Evolutionary conservation across 1,140 invertebrate genomes (phyloP).

Genomic region (Brachionus koreanus): DNA sequence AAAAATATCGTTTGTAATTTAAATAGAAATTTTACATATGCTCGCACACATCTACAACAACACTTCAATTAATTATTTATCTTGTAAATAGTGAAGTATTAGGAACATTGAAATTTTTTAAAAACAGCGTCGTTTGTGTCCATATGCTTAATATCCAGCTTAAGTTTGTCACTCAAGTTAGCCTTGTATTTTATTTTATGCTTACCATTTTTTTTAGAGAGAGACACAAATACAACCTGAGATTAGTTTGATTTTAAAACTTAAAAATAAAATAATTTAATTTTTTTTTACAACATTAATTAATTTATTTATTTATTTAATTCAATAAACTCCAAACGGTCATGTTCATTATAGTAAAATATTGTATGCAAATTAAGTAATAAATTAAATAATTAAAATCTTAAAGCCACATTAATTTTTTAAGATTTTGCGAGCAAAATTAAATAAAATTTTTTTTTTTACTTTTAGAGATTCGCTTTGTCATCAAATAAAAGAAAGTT

Average conservation of each 20-base stretch:
- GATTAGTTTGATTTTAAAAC: no score
- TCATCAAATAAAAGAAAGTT: no score
- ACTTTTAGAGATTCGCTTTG: no score
- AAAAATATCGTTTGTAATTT: background rate
- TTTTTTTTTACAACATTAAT: no score
- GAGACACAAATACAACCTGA: background rate
- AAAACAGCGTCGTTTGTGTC: background rate
- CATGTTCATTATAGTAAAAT: no score
- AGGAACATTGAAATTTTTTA: background rate
- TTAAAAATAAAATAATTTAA: no score
- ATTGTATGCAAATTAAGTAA: no score
- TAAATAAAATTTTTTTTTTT: background rate
- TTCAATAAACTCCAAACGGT: no score
- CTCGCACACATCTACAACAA: background rate
- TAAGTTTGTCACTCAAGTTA: background rate
- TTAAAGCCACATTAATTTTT: no score
- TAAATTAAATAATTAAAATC: no score
- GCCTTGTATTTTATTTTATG: background rate
- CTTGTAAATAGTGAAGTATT: background rate
- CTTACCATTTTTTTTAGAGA: background rate
- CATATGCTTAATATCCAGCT: background rate
- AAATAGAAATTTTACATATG: conserved; percentile 14
- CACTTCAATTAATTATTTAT: conserved; percentile 19
- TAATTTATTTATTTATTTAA: no score
- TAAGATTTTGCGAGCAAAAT: background rate